Conservation (phyloP, 2,888 invertebrate genomes). For the Julus scanicus region DNA sequence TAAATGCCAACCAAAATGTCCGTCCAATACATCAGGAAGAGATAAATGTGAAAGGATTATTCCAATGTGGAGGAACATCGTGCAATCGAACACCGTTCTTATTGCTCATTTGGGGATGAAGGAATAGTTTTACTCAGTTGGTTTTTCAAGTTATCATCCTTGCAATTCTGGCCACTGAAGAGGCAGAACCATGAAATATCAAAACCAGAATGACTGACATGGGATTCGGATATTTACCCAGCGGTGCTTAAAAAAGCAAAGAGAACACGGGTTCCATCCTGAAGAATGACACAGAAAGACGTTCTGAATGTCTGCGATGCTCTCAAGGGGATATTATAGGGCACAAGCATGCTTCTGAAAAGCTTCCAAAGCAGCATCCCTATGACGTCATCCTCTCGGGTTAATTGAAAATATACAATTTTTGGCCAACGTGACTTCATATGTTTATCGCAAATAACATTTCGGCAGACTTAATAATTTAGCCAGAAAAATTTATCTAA, state of each 20-base stretch:
- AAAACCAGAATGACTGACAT: neutral
- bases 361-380: neutral
- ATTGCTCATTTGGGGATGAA: neutral
- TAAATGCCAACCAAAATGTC: constrained; percentile 16
- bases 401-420: neutral
- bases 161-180: neutral
- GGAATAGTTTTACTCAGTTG: neutral
- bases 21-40: neutral
- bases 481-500: too few relatives aligned
- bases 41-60: neutral
- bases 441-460: neutral
- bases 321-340: neutral
- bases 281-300: neutral
- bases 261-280: neutral
- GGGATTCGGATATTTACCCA: neutral
- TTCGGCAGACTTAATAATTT: too few relatives aligned
- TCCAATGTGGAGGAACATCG: neutral
- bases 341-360: neutral
- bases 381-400: neutral
- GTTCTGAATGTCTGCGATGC: neutral
- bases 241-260: neutral
- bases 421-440: neutral
- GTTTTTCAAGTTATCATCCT: neutral
- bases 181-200: neutral
- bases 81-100: neutral